Conservation (phyloP, 2,888 invertebrate species). For the Mesorhabditis belari region DNA sequence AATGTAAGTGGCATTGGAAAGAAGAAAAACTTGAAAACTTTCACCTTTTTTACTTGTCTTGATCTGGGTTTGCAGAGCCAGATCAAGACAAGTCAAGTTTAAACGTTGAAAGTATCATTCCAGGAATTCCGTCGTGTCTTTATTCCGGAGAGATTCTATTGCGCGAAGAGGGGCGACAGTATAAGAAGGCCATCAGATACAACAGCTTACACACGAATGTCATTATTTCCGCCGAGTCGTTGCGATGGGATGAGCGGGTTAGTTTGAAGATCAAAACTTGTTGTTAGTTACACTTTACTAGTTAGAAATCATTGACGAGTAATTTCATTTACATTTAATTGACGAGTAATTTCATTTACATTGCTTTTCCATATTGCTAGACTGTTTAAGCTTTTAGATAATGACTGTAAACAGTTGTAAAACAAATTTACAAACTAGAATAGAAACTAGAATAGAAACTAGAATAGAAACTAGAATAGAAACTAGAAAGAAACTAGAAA, state of each 20-base stretch:
- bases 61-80: not conserved
- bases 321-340: too few relatives aligned
- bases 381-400: too few relatives aligned
- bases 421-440: too few relatives aligned
- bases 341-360: too few relatives aligned
- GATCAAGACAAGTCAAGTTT: not conserved
- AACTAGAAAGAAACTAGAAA: too few relatives aligned
- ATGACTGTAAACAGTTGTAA: too few relatives aligned
- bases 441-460: too few relatives aligned
- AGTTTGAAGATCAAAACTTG: too few relatives aligned
- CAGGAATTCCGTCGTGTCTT: conserved; percentile 52
- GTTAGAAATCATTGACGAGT: too few relatives aligned
- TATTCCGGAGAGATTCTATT: conserved; percentile 30
- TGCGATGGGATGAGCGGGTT: not conserved
- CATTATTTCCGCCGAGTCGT: not conserved
- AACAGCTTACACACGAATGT: not conserved
- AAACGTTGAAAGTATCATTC: conserved; percentile 3
- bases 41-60: not conserved
- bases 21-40: not conserved
- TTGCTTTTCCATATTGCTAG: too few relatives aligned
- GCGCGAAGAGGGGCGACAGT: conserved; percentile 5
- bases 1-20: conserved; percentile 26
- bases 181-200: not conserved
- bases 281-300: too few relatives aligned
- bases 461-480: too few relatives aligned